Percentiles rank a stretch among this genome's conserved stretches.
Evolutionary conservation across 2,888 invertebrate species (phyloP).

Genomic region (Cyrtodaria siliqua): DNA sequence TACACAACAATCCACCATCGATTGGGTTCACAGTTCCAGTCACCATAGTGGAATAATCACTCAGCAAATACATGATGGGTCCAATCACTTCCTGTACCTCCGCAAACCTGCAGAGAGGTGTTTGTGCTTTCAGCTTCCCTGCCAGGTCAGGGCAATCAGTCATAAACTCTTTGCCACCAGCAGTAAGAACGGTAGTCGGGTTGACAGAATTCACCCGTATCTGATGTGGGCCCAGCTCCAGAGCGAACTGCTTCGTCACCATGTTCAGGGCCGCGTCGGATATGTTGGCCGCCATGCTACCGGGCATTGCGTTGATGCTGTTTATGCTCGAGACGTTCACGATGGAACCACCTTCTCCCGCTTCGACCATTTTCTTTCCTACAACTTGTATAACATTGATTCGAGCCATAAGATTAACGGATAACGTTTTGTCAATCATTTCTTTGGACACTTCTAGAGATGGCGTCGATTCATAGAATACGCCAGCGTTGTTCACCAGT

Average conservation of each 20-base stretch:
- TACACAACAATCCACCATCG: conserved; percentile 53
- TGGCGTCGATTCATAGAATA: conserved; percentile 88
- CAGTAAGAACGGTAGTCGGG: conserved; percentile 97
- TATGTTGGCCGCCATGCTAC: conserved; percentile 94
- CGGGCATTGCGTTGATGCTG: conserved; percentile 88
- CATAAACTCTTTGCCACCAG: conserved; percentile 93
- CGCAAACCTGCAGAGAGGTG: conserved; percentile 92
- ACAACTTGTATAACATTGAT: conserved; percentile 93
- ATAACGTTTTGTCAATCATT: conserved; percentile 90
- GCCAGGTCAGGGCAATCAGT: conserved; percentile 91
- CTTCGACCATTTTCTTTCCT: conserved; percentile 90
- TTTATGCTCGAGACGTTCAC: conserved; percentile 93
- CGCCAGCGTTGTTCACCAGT: conserved; percentile 95
- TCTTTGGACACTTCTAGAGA: conserved; percentile 90
- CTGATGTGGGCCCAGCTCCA: conserved; percentile 92
- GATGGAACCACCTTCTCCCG: conserved; percentile 91
- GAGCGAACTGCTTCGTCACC: too few species aligned
- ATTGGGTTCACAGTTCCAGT: conserved; percentile 53
- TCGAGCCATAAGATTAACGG: conserved; percentile 93
- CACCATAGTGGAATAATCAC: conserved; percentile 56
- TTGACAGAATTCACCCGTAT: conserved; percentile 96
- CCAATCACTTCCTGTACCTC: conserved; percentile 83
- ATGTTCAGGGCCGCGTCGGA: too few species aligned
- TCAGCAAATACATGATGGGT: conserved; percentile 55
- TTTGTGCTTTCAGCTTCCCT: conserved; percentile 90